Conservation (phyloP, 64 coral and sea anemone species). For the Montipora efflorescens region DNA sequence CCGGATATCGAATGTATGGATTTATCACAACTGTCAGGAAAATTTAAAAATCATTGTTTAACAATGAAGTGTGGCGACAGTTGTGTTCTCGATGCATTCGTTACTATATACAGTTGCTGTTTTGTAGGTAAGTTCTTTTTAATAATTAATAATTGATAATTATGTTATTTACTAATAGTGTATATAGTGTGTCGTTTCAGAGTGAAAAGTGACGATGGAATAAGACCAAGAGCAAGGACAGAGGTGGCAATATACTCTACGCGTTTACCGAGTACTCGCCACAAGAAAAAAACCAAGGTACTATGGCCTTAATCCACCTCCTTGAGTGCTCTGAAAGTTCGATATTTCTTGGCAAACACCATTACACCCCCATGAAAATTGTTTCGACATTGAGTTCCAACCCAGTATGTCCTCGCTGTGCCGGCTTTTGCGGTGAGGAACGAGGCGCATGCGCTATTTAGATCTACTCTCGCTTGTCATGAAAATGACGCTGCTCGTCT, state of each 20-base stretch:
- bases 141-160: not conserved
- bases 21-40: not conserved
- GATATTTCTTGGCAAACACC: not conserved
- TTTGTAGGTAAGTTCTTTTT: not conserved
- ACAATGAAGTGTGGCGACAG: not conserved
- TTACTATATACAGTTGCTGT: not conserved
- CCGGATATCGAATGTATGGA: not conserved
- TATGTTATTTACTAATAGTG: not conserved
- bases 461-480: too few relatives aligned
- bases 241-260: conserved; percentile 43
- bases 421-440: not conserved
- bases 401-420: too few relatives aligned
- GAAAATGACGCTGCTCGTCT: too few relatives aligned
- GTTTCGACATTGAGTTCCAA: too few relatives aligned
- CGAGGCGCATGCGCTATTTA: too few relatives aligned
- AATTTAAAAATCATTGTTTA: not conserved
- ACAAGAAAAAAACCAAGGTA: conserved; percentile 4
- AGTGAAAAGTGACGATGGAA: not conserved
- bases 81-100: conserved; percentile 13
- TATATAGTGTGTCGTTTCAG: conserved; percentile 19
- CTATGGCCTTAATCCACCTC: not conserved
- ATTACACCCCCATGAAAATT: too few relatives aligned
- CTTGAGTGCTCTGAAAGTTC: not conserved
- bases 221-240: conserved; percentile 16
- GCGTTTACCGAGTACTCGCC: conserved; percentile 14